A percentile compares a stretch with the other conserved stretches of the same genome.
Evolutionary conservation across 2,888 invertebrate species (phyloP).

Genomic region (Trachelus troglodyta): DNA sequence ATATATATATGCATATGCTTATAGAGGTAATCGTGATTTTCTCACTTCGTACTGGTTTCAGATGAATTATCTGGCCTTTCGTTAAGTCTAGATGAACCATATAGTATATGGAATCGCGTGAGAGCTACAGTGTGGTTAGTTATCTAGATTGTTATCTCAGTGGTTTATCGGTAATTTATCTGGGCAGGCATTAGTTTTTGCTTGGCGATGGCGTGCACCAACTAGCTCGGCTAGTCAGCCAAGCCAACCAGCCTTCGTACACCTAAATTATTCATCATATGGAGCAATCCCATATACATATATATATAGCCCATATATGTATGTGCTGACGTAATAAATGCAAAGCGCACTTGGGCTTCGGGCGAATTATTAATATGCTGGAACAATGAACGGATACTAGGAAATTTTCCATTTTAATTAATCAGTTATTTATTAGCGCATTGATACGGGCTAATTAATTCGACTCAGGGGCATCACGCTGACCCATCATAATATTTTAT

Average conservation of each 20-base stretch:
- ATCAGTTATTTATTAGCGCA: background rate
- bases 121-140: conserved; percentile 46
- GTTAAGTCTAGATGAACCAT: conserved; percentile 24
- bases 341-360: background rate
- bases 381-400: background rate
- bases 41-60: background rate
- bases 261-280: conserved; percentile 64
- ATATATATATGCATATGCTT: background rate
- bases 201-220: conserved; percentile 62
- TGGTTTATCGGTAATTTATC: conserved; percentile 66
- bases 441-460: background rate
- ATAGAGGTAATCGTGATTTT: background rate
- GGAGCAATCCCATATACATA: conserved; percentile 44
- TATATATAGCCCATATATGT: conserved; percentile 1
- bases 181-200: conserved; percentile 66
- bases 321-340: background rate
- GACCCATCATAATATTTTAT: background rate
- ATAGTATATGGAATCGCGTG: conserved; percentile 32
- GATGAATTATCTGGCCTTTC: background rate
- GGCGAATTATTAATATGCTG: background rate
- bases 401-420: background rate
- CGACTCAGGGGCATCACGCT: background rate
- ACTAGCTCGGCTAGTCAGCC: background rate
- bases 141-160: conserved; percentile 62
- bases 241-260: conserved; percentile 45